These are phyloP conservation scores for Eupsilia transversa DNA, from an alignment of 2,888 invertebrate genomes.

Conservation along the genomic window DNA sequence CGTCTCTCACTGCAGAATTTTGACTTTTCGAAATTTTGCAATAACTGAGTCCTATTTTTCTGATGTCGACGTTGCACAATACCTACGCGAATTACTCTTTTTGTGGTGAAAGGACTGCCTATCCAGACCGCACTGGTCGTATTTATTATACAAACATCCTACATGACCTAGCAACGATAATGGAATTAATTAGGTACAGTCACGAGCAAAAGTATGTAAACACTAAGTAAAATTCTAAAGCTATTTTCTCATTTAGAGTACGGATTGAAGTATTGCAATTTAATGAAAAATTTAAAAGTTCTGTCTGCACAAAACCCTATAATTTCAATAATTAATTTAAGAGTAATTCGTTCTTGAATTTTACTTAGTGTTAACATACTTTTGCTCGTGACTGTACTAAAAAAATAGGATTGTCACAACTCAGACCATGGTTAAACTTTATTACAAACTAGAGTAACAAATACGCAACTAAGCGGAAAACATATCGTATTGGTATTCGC, in stretches of 20 bases:
- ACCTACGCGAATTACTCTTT: background rate
- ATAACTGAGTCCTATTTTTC: background rate
- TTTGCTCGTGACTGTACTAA: too few relatives aligned
- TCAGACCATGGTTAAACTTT: background rate
- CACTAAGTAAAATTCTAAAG: too few relatives aligned
- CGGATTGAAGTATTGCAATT: too few relatives aligned
- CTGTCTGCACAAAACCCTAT: too few relatives aligned
- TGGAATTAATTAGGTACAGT: too few relatives aligned
- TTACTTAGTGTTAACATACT: too few relatives aligned
- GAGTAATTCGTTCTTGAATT: too few relatives aligned
- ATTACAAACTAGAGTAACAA: constrained; percentile 8
- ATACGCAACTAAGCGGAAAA: constrained; percentile 31
- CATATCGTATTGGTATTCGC: constrained; percentile 34
- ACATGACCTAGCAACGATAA: too few relatives aligned
- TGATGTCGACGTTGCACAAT: background rate
- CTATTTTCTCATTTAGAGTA: too few relatives aligned
- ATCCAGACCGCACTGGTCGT: background rate
- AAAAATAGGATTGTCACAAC: background rate
- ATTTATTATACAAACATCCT: background rate
- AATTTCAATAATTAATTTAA: too few relatives aligned
- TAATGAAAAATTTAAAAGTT: too few relatives aligned
- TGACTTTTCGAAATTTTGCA: background rate
- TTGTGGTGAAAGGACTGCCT: background rate
- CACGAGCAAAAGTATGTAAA: too few relatives aligned
- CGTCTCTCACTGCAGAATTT: background rate